Percentiles rank a stretch among this genome's conserved stretches.
phyloP scores from a whole-genome alignment of 2,888 invertebrate genomes.

The Plutella xylostella region DNA sequence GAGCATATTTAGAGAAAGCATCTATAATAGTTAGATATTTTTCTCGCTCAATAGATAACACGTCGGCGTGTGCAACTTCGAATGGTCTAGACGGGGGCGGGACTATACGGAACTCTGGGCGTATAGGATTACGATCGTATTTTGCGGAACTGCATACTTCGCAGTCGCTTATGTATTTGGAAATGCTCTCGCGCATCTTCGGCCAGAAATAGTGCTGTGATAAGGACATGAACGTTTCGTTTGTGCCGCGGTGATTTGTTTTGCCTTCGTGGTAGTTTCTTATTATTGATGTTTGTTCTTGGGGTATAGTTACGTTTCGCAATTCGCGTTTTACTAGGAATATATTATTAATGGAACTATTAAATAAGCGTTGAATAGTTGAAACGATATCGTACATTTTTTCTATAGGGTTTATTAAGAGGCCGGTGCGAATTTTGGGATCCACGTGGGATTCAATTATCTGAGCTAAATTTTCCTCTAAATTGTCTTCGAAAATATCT shows the following conservation, averaged over 20 bases:
- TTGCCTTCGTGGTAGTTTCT: slow-evolving; percentile 7
- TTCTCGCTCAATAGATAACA: neutral
- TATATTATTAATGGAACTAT: neutral
- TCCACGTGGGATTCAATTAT: neutral
- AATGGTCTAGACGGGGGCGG: slow-evolving; percentile 20
- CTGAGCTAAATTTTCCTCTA: neutral
- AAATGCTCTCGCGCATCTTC: slow-evolving; percentile 5
- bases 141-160: slow-evolving; percentile 7
- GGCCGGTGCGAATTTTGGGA: neutral
- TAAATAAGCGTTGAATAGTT: neutral
- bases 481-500: slow-evolving; percentile 1
- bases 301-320: neutral
- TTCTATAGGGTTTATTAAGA: neutral
- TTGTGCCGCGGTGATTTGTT: slow-evolving; percentile 8
- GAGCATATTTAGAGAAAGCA: slow-evolving; percentile 1
- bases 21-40: slow-evolving; percentile 1
- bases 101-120: slow-evolving; percentile 18
- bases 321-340: neutral
- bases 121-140: slow-evolving; percentile 18
- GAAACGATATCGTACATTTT: neutral
- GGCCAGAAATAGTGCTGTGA: slow-evolving; percentile 8
- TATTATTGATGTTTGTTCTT: neutral
- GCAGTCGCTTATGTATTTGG: slow-evolving; percentile 9
- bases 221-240: slow-evolving; percentile 4
- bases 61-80: slow-evolving; percentile 11